Evolutionary conservation across 2,113 vertebrate genomes (phyloP).

Genomic region (Rhea pennata): DNA sequence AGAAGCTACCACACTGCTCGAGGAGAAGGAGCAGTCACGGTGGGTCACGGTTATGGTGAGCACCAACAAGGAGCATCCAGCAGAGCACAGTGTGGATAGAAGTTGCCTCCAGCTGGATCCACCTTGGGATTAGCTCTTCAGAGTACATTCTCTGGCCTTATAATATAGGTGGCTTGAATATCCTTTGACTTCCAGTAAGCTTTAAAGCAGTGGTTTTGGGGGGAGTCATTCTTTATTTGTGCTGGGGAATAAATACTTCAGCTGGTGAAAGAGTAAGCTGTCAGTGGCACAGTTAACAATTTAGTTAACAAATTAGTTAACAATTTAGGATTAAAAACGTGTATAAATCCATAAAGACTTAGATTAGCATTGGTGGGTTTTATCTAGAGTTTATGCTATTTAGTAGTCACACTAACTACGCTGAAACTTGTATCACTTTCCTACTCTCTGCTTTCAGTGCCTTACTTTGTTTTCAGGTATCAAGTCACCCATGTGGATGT

Average conservation of each 20-base stretch:
- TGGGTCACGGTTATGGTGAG: too few species aligned
- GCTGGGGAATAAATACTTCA: background rate
- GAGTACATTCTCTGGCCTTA: fast-evolving
- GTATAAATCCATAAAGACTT: background rate
- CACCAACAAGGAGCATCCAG: too few species aligned
- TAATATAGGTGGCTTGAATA: background rate
- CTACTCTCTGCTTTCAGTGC: background rate
- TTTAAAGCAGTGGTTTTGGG: background rate
- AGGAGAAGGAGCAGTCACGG: too few species aligned
- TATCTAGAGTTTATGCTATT: background rate
- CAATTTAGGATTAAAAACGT: fast-evolving
- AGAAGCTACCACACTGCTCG: too few species aligned
- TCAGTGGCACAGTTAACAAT: background rate
- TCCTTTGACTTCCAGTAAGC: background rate
- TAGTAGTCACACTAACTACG: background rate
- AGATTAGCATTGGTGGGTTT: background rate
- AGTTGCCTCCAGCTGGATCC: too few species aligned
- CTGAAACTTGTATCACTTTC: background rate
- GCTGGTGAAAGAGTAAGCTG: fast-evolving
- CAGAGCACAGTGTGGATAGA: too few species aligned
- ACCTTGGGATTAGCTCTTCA: too few species aligned
- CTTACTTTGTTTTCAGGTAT: background rate
- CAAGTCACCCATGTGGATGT: background rate
- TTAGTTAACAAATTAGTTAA: background rate
- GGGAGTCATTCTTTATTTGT: fast-evolving